Evolutionary conservation across 1,140 invertebrate genomes (phyloP).

Genomic region (Lithobius niger): DNA sequence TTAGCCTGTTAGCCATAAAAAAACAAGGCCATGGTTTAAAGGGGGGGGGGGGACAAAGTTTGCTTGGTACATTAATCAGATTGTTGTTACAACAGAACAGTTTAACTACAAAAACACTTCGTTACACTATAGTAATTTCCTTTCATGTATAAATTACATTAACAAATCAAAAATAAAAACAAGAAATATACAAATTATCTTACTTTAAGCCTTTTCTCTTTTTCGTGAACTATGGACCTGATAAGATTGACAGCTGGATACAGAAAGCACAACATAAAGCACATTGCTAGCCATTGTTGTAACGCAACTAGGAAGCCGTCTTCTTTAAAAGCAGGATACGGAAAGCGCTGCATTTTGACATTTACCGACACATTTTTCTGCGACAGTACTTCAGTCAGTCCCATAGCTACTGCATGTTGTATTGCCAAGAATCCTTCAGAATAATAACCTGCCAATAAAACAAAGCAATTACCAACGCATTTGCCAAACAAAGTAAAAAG

Average conservation of each 20-base stretch:
- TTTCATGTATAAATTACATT: too few relatives aligned
- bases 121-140: too few relatives aligned
- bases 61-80: too few relatives aligned
- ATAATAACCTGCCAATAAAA: constrained; percentile 56
- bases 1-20: too few relatives aligned
- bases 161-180: too few relatives aligned
- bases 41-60: too few relatives aligned
- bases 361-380: constrained; percentile 25
- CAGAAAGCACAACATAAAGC: constrained; percentile 61
- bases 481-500: too few relatives aligned
- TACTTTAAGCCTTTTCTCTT: constrained; percentile 40
- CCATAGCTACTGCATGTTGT: constrained; percentile 46
- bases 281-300: constrained; percentile 53
- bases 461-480: too few relatives aligned
- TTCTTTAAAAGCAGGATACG: constrained; percentile 54
- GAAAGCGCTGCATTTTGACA: constrained; percentile 46
- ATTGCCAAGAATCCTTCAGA: constrained; percentile 52
- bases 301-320: constrained; percentile 53
- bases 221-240: constrained; percentile 43
- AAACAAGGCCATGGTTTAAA: too few relatives aligned
- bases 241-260: constrained; percentile 65
- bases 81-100: too few relatives aligned
- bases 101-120: too few relatives aligned
- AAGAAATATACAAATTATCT: too few relatives aligned
- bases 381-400: constrained; percentile 40